Base-by-base conservation (phyloP, 2,113 vertebrate genomes). In the Tragulus kanchil region DNA sequence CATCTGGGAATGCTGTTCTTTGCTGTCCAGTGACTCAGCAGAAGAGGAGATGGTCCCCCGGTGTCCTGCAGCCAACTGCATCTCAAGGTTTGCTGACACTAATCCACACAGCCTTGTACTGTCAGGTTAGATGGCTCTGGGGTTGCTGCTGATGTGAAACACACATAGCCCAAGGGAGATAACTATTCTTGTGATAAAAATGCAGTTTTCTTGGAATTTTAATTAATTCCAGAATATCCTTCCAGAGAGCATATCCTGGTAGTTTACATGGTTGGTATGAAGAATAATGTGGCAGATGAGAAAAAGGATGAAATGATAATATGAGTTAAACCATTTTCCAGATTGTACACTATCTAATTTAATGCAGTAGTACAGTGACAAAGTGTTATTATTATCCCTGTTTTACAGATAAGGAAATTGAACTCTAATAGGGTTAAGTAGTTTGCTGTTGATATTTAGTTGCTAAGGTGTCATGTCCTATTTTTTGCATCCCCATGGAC, bases 1-100 rank as follows among this genome's bases (percentile, higher is more conserved):
- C 97, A 98, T 98, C 95, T 98, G 97, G 97, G 96, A 96, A 96
- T 97, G 92, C 56, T 96, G 83, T 97, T 98, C 98, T 98, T 96
- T 98, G 93, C 94, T 98, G 90, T 98, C 98, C 95, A 90, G 61
- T 96, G 95, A 97, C 93, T 98, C 96, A 97, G 96, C 95, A 97
- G 64, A 98, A 71, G 71, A 97, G 91, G 95, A 95, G 97, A 98
- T 96, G 94, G 97, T 93, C 86, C 97, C 96, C 98, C 97, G 97
- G 95, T 98, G 97, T 96, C 97, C 93, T 93, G 52, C 97, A 94
- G 98, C 50, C 96, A 94, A 81, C 83, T 87, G 81, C 87, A 97
- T 89, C 67, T 95, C 94, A 88, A 91, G 93, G 87, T 96, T 97
- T 96, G 97, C 97, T 96, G 90, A 98, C 95, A 97, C 97, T 98